Base-by-base conservation (phyloP, 2,888 invertebrate species). In the Terebella lapidaria region DNA sequence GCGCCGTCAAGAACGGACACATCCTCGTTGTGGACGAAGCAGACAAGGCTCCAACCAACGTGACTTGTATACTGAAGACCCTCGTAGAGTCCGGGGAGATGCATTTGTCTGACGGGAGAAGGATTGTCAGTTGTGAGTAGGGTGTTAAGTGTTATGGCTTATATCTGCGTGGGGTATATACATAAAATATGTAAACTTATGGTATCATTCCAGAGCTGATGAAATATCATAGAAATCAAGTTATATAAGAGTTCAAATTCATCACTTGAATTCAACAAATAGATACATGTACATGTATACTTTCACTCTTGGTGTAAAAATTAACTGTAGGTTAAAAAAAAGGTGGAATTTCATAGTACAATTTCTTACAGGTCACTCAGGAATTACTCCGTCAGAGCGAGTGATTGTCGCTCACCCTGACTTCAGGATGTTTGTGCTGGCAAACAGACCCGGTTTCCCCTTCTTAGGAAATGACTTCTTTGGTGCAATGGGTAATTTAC, bases 381-480 rank as follows among this genome's bases (percentile, higher is more conserved):
- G 71, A 2, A 47, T 74, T 0, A 51, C 62, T 5, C 61, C 72
- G 3, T 71, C 72, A 2, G 61, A 67, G 27, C 76, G 84, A 64
- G 85, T 86, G 56, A 91, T 95, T 65, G 85, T 86, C 20, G 89
- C 92, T n/a, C 94, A 95, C 82, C 90, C 90, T 10, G 88, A 94
- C 74, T 96, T 96, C 79, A 86, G 91, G 66, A 90, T 96, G 85
- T 90, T 97, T 63, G 92, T 96, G 27, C 77, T 97, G 63, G 96
- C 96, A 0, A 97, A 97, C 81, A 85, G 96, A 66, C 97, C 96
- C 0, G 97, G 97, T 0, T 97, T 95, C 78, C 97, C 97, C 26
- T 97, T 97, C 81, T 85, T 97, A 68, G 96, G 96, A 24, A 95
- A 95, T 78, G 94, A 95, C 76, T 94, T 95, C 84, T 95, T 94